Evolutionary conservation across 2,888 invertebrate species (phyloP).

Genomic region (Magallana nippona): DNA sequence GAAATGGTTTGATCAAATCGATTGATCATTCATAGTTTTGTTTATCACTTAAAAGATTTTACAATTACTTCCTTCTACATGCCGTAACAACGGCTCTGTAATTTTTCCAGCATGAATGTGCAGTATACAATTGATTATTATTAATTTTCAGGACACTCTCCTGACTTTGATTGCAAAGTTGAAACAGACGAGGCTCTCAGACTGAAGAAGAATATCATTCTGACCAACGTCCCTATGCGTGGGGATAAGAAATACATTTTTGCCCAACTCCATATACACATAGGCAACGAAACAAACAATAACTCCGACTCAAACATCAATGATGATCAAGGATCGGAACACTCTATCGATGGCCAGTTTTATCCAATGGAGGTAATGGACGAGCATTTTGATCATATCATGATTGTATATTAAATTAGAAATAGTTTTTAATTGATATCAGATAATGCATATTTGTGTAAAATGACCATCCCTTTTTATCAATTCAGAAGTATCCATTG

Average conservation of each 20-base stretch:
- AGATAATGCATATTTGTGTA: too few relatives aligned
- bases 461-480: too few relatives aligned
- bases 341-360: background rate
- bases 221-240: background rate
- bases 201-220: background rate
- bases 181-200: background rate
- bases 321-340: constrained; percentile 11
- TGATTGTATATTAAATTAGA: background rate
- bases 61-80: background rate
- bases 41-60: too few relatives aligned
- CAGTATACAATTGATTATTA: background rate
- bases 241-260: background rate
- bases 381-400: background rate
- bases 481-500: too few relatives aligned
- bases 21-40: too few relatives aligned
- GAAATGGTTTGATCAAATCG: too few relatives aligned
- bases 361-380: background rate
- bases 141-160: background rate
- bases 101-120: background rate
- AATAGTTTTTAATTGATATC: background rate
- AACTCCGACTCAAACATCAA: background rate
- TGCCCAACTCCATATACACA: background rate
- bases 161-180: background rate
- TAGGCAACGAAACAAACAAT: background rate
- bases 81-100: background rate